Base-by-base conservation (phyloP, 2,888 invertebrate genomes). In the Erannis defoliaria region DNA sequence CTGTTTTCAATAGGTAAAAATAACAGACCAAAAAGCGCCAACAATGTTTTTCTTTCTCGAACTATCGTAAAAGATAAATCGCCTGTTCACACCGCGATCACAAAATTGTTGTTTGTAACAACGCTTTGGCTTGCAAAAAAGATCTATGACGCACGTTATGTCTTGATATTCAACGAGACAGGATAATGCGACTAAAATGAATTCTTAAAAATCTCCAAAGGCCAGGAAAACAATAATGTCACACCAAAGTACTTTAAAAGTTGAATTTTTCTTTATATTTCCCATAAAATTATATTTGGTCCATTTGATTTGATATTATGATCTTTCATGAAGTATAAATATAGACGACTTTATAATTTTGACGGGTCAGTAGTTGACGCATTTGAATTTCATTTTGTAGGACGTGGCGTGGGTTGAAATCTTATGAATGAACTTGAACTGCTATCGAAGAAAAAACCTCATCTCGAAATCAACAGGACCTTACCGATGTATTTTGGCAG, bases 51-150 rank as follows among this genome's bases (percentile, higher is more conserved):
- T 38, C n/a, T 43, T 50, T 26, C 43, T 9, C 33, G 14, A 56
- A 40, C n/a, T 46, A 48, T 23, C 50, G 50, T 50, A 50, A 16
- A n/a, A 33, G 40, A 56, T 35, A 56, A 49, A 56, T 56, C 37
- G 33, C 5, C 19, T 37, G 21, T 55, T 45, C 16, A 21, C 16
- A 45, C 43, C 16, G 16, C 16, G 23, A 33, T 48, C 48, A 21
- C 33, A 31, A 6, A 38, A 18, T 40, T 46, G 29, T 19, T 46
- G 40, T 49, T 49, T 31, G 21, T 29, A 48, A 33, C 33, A 43
- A 23, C 26, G 40, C 38, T 59, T 59, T 53, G 58, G 46, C 21
- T 53, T 53, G 38, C 53, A 45, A 59, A 50, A 21, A 42, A 46
- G 51, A 46, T 33, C 16, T 29, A 53, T 59, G 58, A 59, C 58